Evolutionary conservation across 2,797 vertebrate genomes (phyloP).

Genomic region (Epinephelus awoara): DNA sequence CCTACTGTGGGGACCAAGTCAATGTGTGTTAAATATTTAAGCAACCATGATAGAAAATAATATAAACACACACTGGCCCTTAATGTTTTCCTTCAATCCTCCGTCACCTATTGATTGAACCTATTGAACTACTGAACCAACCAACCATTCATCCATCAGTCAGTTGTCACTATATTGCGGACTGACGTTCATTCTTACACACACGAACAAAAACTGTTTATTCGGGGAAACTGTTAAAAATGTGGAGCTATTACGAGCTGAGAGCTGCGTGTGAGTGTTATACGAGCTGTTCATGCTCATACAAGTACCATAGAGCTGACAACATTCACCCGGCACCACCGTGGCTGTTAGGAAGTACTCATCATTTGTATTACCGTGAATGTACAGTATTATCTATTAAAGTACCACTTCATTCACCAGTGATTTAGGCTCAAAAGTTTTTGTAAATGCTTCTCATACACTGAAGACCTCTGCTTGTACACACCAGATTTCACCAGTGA

Average conservation of each 20-base stretch:
- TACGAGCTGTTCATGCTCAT: conserved; percentile 44
- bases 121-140: conserved; percentile 42
- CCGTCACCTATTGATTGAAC: conserved; percentile 55
- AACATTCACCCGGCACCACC: conserved; percentile 23
- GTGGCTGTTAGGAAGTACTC: conserved; percentile 25
- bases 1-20: background rate
- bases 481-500: background rate
- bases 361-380: conserved; percentile 1
- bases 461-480: conserved; percentile 1
- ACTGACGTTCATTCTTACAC: conserved; percentile 27
- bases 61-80: conserved; percentile 14
- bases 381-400: conserved; percentile 14
- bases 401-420: conserved; percentile 19
- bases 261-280: conserved; percentile 38
- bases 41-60: background rate
- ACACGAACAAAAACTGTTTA: conserved; percentile 8
- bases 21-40: conserved; percentile 19
- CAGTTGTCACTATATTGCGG: conserved; percentile 20
- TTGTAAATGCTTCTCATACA: background rate
- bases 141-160: conserved; percentile 46
- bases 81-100: conserved; percentile 34
- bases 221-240: conserved; percentile 7
- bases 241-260: conserved; percentile 25
- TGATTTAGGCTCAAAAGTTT: background rate
- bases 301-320: conserved; percentile 29